phyloP scores from a whole-genome alignment of 2,888 invertebrate genomes.

The Cerastis leucographa region DNA sequence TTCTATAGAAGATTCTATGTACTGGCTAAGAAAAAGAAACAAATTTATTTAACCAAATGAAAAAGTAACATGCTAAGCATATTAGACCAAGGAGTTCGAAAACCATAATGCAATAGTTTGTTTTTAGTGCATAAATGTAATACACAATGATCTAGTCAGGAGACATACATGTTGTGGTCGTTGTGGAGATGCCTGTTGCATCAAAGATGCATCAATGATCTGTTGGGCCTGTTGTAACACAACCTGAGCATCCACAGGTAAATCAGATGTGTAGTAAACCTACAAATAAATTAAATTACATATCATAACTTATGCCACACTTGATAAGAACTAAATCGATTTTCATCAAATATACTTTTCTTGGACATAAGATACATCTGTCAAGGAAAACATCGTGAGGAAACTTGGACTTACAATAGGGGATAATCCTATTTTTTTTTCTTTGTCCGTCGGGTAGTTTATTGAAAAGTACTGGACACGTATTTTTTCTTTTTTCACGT shows the following conservation, averaged over 20 bases:
- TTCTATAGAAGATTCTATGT: conserved; percentile 23
- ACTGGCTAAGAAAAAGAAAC: conserved; percentile 41
- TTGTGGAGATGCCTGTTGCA: conserved; percentile 89
- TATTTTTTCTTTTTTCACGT: too few species aligned
- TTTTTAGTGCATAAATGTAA: conserved; percentile 74
- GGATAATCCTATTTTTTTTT: too few species aligned
- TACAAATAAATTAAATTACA: conserved; percentile 89
- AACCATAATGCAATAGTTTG: conserved; percentile 72
- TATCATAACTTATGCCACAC: conserved; percentile 65
- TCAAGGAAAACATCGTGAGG: background rate
- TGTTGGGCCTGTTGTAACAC: conserved; percentile 90
- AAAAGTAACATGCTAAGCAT: conserved; percentile 82
- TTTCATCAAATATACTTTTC: conserved; percentile 18
- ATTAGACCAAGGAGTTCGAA: conserved; percentile 71
- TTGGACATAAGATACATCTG: background rate
- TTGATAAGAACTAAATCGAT: conserved; percentile 45
- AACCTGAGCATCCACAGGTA: conserved; percentile 90
- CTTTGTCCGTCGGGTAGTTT: too few species aligned
- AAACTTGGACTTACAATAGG: background rate
- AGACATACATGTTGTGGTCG: conserved; percentile 90
- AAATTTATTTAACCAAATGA: conserved; percentile 66
- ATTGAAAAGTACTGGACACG: too few species aligned
- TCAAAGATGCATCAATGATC: conserved; percentile 90
- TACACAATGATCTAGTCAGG: conserved; percentile 76
- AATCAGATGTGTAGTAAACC: conserved; percentile 91